These are phyloP conservation scores for Blastobasis lacticolella DNA, from an alignment of 2,888 invertebrate genomes.

Conservation along the genomic window DNA sequence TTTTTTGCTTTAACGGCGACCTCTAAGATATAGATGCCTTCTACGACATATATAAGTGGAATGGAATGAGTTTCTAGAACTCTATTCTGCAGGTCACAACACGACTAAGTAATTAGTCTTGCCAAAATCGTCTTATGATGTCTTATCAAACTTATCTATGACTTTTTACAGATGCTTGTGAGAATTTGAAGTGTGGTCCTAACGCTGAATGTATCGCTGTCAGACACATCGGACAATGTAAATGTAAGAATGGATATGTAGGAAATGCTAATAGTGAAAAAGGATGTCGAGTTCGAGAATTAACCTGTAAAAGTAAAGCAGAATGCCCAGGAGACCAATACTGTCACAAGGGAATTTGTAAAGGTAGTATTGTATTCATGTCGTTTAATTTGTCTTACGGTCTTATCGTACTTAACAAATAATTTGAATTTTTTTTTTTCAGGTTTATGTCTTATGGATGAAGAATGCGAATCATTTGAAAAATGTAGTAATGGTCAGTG, in stretches of 20 bases:
- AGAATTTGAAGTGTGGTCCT: conserved; percentile 83
- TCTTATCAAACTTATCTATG: conserved; percentile 10
- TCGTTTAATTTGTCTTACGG: neutral
- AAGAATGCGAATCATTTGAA: conserved; percentile 86
- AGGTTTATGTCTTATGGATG: conserved; percentile 85
- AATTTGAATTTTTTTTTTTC: conserved; percentile 20
- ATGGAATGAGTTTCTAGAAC: too few species aligned
- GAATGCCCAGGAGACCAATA: conserved; percentile 88
- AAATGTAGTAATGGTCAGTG: conserved; percentile 89
- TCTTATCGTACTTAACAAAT: neutral
- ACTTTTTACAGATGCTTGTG: conserved; percentile 80
- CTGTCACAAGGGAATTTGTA: conserved; percentile 86
- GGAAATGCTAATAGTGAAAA: conserved; percentile 82
- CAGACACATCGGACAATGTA: conserved; percentile 85
- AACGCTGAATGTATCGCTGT: conserved; percentile 88
- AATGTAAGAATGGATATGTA: conserved; percentile 84
- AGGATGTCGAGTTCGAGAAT: conserved; percentile 85
- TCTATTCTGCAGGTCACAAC: too few species aligned
- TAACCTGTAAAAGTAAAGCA: conserved; percentile 79
- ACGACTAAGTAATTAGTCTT: too few species aligned
- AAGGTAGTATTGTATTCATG: conserved; percentile 71
- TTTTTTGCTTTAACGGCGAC: too few species aligned
- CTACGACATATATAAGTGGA: too few species aligned
- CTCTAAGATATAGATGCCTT: too few species aligned
- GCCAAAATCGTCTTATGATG: neutral